These are phyloP conservation scores for Drosophila neocordata DNA, from an alignment of 1,140 invertebrate species.

Conservation along the genomic window DNA sequence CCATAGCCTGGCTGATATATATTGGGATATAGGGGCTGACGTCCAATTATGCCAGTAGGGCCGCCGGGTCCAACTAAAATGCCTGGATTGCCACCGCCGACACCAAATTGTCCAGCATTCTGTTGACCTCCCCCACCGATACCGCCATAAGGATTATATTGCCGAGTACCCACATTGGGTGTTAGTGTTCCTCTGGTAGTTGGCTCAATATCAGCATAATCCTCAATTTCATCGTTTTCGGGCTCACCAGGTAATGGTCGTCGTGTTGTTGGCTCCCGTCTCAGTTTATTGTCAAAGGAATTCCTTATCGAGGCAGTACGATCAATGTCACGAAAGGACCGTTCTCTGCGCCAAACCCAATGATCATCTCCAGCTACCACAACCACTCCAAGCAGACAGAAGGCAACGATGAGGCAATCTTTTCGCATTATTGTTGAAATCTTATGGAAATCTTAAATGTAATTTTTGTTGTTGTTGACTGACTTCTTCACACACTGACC, in stretches of 20 bases:
- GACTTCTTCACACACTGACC: constrained; percentile 64
- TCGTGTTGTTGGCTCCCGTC: constrained; percentile 67
- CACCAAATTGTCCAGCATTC: constrained; percentile 53
- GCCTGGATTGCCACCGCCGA: constrained; percentile 71
- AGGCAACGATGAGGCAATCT: constrained; percentile 56
- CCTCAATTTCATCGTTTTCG: constrained; percentile 78
- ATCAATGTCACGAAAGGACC: constrained; percentile 59
- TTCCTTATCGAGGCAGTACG: constrained; percentile 48
- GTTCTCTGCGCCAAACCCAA: constrained; percentile 64
- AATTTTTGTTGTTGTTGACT: constrained; percentile 6
- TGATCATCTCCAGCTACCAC: constrained; percentile 40
- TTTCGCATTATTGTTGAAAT: constrained; percentile 53
- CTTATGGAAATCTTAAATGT: neutral
- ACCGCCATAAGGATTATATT: constrained; percentile 61
- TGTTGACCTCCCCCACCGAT: constrained; percentile 32
- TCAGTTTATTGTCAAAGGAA: constrained; percentile 47
- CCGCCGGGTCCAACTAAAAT: constrained; percentile 85
- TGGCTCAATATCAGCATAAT: constrained; percentile 64
- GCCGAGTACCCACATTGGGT: constrained; percentile 62
- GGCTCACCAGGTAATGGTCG: constrained; percentile 65
- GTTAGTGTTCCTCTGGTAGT: constrained; percentile 23
- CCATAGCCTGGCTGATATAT: constrained; percentile 54
- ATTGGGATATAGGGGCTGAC: constrained; percentile 51
- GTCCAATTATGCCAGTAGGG: constrained; percentile 84
- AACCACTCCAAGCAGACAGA: constrained; percentile 41